phyloP scores from a whole-genome alignment of 2,113 vertebrate species.

The Cardinalis cardinalis region DNA sequence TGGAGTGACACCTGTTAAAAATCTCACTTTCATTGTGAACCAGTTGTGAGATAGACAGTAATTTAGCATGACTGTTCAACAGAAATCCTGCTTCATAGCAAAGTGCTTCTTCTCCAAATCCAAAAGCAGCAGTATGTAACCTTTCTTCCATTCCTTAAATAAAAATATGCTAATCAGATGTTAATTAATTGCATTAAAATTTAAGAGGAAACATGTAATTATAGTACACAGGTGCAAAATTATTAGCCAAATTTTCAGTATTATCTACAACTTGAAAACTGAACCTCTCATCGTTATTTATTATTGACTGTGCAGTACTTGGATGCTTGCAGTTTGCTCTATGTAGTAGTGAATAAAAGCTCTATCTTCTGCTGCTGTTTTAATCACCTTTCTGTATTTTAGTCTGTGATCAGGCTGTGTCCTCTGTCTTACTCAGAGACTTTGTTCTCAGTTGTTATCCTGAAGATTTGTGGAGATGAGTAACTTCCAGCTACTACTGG shows the following conservation, averaged over 20 bases:
- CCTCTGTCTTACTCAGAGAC: neutral
- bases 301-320: neutral
- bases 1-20: neutral
- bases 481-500: conserved; percentile 1
- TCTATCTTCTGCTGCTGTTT: neutral
- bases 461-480: neutral
- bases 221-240: neutral
- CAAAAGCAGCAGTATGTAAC: neutral
- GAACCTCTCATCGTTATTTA: neutral
- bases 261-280: neutral
- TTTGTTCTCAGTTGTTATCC: neutral
- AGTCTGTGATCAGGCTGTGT: neutral
- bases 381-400: neutral
- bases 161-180: neutral
- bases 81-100: neutral
- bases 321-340: neutral
- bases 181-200: conserved; percentile 34
- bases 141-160: neutral
- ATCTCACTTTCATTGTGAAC: neutral
- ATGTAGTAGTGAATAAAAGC: neutral
- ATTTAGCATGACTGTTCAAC: neutral
- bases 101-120: neutral
- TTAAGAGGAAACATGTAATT: neutral
- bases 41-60: neutral
- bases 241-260: neutral